Conservation (phyloP, 2,888 invertebrate genomes). For the Plebejus anna region DNA sequence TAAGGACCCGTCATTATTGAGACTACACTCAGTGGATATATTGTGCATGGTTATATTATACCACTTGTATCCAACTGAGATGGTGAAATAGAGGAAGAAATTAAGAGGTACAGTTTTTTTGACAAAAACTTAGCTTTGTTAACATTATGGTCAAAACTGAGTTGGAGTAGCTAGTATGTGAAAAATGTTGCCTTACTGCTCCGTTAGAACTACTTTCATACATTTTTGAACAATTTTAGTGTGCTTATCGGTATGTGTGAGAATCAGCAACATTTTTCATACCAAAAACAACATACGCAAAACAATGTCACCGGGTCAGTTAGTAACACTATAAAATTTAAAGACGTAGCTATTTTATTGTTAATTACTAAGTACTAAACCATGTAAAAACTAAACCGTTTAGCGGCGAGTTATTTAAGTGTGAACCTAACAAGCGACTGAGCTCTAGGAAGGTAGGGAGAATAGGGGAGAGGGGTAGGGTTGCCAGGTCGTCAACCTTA, state of each 20-base stretch:
- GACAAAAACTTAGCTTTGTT: too few species aligned
- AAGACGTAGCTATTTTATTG: not conserved
- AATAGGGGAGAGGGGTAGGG: not conserved
- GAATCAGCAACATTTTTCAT: too few species aligned
- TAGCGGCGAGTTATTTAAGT: not conserved
- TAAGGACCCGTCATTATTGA: not conserved
- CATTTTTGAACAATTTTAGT: too few species aligned
- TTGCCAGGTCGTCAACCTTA: not conserved
- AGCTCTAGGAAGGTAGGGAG: not conserved
- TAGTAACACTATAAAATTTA: not conserved
- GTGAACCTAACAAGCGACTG: slow-evolving; percentile 1
- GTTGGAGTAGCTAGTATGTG: too few species aligned
- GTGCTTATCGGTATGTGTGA: too few species aligned
- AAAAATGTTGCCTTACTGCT: too few species aligned
- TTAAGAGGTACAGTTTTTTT: too few species aligned
- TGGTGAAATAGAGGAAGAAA: too few species aligned
- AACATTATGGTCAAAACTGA: too few species aligned
- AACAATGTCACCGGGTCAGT: not conserved
- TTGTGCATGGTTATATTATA: not conserved
- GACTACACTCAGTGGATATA: not conserved
- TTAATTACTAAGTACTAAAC: not conserved
- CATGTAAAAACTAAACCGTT: not conserved
- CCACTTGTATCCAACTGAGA: not conserved
- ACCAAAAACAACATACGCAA: not conserved
- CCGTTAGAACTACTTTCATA: too few species aligned